phyloP scores from a whole-genome alignment of 23 tunicate species.

The Botrylloides violaceus region DNA sequence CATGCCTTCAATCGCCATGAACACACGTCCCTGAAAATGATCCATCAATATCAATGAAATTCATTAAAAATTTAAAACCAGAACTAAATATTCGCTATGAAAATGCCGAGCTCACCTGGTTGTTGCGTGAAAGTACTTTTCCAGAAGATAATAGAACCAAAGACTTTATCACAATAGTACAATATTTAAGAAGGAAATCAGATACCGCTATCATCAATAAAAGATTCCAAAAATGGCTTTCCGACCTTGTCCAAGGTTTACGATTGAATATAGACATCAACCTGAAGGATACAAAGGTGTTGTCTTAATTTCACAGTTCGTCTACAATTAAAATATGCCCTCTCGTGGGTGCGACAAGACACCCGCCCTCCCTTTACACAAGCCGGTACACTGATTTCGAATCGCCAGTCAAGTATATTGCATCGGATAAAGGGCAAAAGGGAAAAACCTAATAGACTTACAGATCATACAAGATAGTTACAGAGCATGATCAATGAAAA shows the following conservation, averaged over 20 bases:
- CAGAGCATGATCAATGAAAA: not conserved
- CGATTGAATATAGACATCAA: not conserved
- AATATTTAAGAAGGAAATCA: conserved; percentile 13
- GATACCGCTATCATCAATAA: not conserved
- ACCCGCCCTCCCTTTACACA: too few species aligned
- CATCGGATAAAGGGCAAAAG: too few species aligned
- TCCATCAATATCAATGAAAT: too few species aligned
- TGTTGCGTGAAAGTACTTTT: not conserved
- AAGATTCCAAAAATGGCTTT: not conserved
- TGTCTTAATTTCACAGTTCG: too few species aligned
- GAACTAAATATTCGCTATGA: not conserved
- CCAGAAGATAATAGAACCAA: not conserved
- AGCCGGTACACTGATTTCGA: too few species aligned
- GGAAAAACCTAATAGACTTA: too few species aligned
- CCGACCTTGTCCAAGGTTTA: not conserved
- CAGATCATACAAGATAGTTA: too few species aligned
- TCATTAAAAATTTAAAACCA: not conserved
- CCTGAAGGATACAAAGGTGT: too few species aligned
- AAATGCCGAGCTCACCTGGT: not conserved
- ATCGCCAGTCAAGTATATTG: too few species aligned
- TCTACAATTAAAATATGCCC: too few species aligned
- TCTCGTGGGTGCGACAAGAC: too few species aligned
- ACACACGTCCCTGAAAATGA: conserved; percentile 5
- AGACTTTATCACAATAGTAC: conserved; percentile 6
- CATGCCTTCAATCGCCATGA: conserved; percentile 10